These are phyloP conservation scores for Tonatia bakeri DNA, from an alignment of 2,113 vertebrate genomes.

Conservation along the genomic window DNA sequence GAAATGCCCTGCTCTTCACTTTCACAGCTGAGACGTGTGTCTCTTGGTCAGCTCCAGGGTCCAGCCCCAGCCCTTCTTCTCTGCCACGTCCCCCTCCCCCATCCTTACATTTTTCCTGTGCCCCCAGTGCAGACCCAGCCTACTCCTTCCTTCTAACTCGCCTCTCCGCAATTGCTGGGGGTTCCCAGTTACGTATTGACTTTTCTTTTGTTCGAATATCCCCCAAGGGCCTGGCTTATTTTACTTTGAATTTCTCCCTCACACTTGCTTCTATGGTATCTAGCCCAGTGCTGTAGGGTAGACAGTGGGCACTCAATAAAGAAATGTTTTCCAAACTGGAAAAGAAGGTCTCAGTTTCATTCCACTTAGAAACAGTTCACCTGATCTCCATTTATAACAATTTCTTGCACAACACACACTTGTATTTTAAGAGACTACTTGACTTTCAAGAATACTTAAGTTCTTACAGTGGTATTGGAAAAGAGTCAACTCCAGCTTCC, in stretches of 20 bases:
- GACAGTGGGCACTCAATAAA: not conserved
- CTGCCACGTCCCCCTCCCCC: too few species aligned
- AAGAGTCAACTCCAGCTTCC: not conserved
- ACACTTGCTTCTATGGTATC: not conserved
- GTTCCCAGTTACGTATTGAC: not conserved
- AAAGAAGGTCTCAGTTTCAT: not conserved
- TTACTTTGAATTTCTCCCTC: not conserved
- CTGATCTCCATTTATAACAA: not conserved
- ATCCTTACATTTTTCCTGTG: not conserved
- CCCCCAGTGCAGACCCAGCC: accelerated
- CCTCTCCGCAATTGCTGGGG: not conserved
- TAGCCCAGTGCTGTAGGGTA: not conserved
- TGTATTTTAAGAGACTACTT: not conserved
- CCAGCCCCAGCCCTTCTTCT: not conserved
- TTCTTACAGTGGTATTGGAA: not conserved
- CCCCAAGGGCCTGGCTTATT: not conserved
- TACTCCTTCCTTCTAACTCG: not conserved
- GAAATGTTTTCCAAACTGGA: not conserved
- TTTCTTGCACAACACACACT: not conserved
- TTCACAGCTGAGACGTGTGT: not conserved
- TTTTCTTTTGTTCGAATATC: not conserved
- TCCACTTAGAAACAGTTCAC: not conserved
- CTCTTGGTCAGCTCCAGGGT: not conserved
- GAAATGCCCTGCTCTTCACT: not conserved
- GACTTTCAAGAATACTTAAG: not conserved